Conservation (phyloP, 1,140 invertebrate genomes). For the Helicoverpa armigera region DNA sequence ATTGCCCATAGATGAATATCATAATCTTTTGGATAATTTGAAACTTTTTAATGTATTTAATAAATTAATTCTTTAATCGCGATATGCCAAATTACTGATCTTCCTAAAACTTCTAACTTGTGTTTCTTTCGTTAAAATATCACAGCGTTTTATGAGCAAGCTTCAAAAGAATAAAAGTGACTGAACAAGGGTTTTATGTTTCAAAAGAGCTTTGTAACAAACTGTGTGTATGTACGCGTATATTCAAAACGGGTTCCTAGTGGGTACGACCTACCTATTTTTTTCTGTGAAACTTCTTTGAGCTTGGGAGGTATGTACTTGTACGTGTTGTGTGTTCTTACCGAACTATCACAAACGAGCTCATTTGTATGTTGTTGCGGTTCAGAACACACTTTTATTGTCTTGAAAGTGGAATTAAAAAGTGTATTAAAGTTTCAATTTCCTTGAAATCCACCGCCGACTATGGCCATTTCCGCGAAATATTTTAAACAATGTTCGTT, state of each 20-base stretch:
- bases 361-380: conserved; percentile 21
- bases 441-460: conserved; percentile 17
- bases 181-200: conserved; percentile 61
- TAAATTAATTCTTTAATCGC: background rate
- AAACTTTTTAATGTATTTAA: background rate
- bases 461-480: conserved; percentile 53
- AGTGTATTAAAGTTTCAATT: conserved; percentile 47
- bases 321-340: conserved; percentile 24
- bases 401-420: conserved; percentile 1
- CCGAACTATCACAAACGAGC: conserved; percentile 25
- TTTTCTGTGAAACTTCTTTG: conserved; percentile 50
- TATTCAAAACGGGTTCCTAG: conserved; percentile 55
- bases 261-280: conserved; percentile 22
- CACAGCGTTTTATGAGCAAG: conserved; percentile 50
- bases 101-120: conserved; percentile 12
- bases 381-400: conserved; percentile 10
- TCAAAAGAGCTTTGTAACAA: conserved; percentile 65
- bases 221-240: conserved; percentile 50
- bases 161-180: conserved; percentile 60
- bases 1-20: too few relatives aligned
- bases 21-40: too few relatives aligned
- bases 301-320: conserved; percentile 9
- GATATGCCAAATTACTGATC: conserved; percentile 2
- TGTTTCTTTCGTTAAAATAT: conserved; percentile 45
- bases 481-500: conserved; percentile 63